These are phyloP conservation scores for Ecdyonurus torrentis DNA, from an alignment of 2,888 invertebrate species.

Conservation along the genomic window DNA sequence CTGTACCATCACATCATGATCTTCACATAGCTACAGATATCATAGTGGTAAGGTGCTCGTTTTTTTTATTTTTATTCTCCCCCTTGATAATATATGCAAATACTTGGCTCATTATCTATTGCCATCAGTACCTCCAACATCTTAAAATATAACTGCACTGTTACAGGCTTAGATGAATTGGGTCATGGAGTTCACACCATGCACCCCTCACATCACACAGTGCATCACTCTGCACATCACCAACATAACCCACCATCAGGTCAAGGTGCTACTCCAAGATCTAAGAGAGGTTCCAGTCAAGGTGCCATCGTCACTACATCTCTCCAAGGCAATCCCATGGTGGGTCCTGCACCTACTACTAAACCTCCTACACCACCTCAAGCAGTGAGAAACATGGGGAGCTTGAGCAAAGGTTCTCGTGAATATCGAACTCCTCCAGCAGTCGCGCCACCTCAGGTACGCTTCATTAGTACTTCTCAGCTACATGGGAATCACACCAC, in stretches of 20 bases:
- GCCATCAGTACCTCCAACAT: too few relatives aligned
- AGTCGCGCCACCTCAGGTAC: slow-evolving; percentile 84
- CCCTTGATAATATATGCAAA: too few relatives aligned
- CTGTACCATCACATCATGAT: too few relatives aligned
- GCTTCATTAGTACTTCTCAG: too few relatives aligned
- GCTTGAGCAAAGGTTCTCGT: slow-evolving; percentile 36
- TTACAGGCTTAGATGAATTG: slow-evolving; percentile 74
- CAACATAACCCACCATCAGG: background rate
- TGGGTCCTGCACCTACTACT: slow-evolving; percentile 79
- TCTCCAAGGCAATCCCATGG: slow-evolving; percentile 29
- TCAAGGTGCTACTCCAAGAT: slow-evolving; percentile 45
- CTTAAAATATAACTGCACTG: too few relatives aligned
- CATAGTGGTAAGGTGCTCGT: too few relatives aligned
- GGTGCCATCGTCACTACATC: slow-evolving; percentile 29
- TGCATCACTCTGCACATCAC: background rate
- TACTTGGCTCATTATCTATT: too few relatives aligned
- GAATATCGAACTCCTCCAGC: slow-evolving; percentile 93
- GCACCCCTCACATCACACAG: background rate
- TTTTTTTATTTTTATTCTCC: too few relatives aligned
- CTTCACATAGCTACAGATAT: too few relatives aligned
- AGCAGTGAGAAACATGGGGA: slow-evolving; percentile 37
- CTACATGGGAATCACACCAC: too few relatives aligned
- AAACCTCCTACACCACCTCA: slow-evolving; percentile 94
- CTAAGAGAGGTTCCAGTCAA: slow-evolving; percentile 56
- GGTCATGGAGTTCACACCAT: slow-evolving; percentile 71